Base-by-base conservation (phyloP, 35 echinoderm and acorn worm genomes). In the Chiridota heheva region DNA sequence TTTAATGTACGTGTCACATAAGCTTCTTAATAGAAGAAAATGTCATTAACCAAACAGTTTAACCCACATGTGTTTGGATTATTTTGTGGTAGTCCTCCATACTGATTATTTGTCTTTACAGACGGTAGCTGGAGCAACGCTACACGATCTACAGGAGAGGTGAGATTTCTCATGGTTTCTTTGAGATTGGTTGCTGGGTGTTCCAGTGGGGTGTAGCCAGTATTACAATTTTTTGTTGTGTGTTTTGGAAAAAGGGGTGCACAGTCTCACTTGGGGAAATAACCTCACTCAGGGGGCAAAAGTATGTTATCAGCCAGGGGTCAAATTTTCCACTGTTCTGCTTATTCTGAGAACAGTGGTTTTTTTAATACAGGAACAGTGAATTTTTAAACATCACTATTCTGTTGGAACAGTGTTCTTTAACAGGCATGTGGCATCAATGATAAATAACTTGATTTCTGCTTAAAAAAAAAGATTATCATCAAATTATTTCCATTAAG, bases 91-190 rank as follows among this genome's bases (percentile, higher is more conserved):
- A 36, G 4, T 86, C 15, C 44, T 61, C 40, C 20, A 32, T 82
- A 41, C 1, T 76, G 8, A 69, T 42, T 43, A 4, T 82, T 42
- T 76, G 53, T 42, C 72, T 67, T 49, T 61, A 44, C 73, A 96
- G 92, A 89, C 69, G 46, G 59, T 36, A 57, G 74, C 92, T 70
- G 92, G 92, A 20, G 49, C 36, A 20, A 73, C 84, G 67, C 78
- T 96, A 44, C 82, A 57, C 63, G 62, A 56, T 30, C 36, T 96
- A 32, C 81, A 96, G 80, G 83, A 90, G 63, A 96, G 89, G 89
- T 91, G 70, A 83, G 58, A 39, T 37, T 44, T 29, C 25, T 30
- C 0, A 73, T 27, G 0, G 22, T 5, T 4, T 42, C 39, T 18
- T 3, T 51, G 65, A 69, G 20, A 33, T 69, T 69, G 5, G 2